A percentile compares a stretch with the other conserved stretches of the same genome.
These are phyloP conservation scores for Petrocephalus sullivani DNA, from an alignment of 2,797 vertebrate species.

Conservation along the genomic window DNA sequence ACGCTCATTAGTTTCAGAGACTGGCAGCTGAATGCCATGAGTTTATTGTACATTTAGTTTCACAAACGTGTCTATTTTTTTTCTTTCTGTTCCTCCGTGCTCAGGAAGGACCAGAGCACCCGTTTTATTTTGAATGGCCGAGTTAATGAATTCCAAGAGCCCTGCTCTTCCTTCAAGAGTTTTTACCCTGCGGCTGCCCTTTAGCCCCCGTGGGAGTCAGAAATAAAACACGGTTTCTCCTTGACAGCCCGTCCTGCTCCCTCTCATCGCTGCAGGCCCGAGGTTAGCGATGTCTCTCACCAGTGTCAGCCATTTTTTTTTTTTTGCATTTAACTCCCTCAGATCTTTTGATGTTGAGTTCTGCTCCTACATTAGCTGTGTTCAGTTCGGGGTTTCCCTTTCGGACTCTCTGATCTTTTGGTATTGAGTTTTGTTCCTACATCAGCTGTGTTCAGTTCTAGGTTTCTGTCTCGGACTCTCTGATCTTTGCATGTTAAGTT, in stretches of 20 bases:
- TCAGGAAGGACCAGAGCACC: not conserved
- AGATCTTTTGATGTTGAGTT: not conserved
- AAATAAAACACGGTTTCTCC: slow-evolving; percentile 17
- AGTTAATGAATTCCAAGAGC: not conserved
- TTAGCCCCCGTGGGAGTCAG: not conserved
- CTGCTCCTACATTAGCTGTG: not conserved
- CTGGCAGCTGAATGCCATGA: not conserved
- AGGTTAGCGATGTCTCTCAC: not conserved
- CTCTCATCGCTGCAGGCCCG: not conserved
- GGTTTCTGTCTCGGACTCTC: not conserved
- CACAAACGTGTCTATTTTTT: not conserved
- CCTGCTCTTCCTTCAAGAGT: not conserved
- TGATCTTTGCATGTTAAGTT: too few relatives aligned
- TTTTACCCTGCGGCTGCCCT: not conserved
- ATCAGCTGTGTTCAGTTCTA: too few relatives aligned
- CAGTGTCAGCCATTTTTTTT: not conserved
- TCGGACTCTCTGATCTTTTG: not conserved
- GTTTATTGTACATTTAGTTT: not conserved
- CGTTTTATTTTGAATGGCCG: not conserved
- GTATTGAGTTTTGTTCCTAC: too few relatives aligned
- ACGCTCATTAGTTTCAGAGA: not conserved
- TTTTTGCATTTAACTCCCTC: not conserved
- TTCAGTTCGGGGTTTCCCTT: not conserved
- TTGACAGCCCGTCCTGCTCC: not conserved
- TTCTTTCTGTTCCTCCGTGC: not conserved